Conservation (phyloP, 2,888 invertebrate genomes). For the Cyrtodaria siliqua region DNA sequence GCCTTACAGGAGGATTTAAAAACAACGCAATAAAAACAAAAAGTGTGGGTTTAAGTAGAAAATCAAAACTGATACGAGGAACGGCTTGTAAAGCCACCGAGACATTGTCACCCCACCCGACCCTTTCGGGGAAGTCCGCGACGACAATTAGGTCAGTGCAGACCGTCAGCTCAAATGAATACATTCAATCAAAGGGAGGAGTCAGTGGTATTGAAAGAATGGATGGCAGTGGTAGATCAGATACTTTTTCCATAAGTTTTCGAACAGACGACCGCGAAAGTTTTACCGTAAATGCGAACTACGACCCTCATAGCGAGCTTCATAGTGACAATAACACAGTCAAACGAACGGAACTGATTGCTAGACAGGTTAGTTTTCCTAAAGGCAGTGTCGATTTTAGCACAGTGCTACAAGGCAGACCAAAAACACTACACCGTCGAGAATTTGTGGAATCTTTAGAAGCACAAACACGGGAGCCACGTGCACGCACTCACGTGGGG, state of each 20-base stretch:
- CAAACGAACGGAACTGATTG: slow-evolving; percentile 55
- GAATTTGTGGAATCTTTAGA: slow-evolving; percentile 37
- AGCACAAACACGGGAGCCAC: slow-evolving; percentile 20
- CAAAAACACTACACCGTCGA: slow-evolving; percentile 57
- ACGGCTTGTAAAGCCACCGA: slow-evolving; percentile 42
- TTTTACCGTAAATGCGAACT: slow-evolving; percentile 14
- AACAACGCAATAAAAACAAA: not conserved
- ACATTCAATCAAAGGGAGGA: not conserved
- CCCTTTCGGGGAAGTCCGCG: slow-evolving; percentile 37
- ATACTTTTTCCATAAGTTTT: slow-evolving; percentile 1
- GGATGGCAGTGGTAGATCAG: not conserved
- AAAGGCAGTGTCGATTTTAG: slow-evolving; percentile 49
- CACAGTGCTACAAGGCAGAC: slow-evolving; percentile 57
- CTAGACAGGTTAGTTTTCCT: slow-evolving; percentile 61
- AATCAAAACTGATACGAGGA: slow-evolving; percentile 32
- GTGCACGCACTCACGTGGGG: slow-evolving; percentile 60
- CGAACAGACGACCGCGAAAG: not conserved
- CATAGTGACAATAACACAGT: slow-evolving; percentile 67
- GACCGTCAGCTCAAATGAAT: not conserved
- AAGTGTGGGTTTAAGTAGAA: slow-evolving; percentile 9
- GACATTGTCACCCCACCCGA: slow-evolving; percentile 12
- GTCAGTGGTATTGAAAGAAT: not conserved
- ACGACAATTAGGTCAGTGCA: slow-evolving; percentile 43
- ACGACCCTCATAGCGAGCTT: slow-evolving; percentile 62
- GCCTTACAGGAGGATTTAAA: not conserved